Base-by-base conservation (phyloP, 64 coral and sea anemone genomes). In the Montipora efflorescens region DNA sequence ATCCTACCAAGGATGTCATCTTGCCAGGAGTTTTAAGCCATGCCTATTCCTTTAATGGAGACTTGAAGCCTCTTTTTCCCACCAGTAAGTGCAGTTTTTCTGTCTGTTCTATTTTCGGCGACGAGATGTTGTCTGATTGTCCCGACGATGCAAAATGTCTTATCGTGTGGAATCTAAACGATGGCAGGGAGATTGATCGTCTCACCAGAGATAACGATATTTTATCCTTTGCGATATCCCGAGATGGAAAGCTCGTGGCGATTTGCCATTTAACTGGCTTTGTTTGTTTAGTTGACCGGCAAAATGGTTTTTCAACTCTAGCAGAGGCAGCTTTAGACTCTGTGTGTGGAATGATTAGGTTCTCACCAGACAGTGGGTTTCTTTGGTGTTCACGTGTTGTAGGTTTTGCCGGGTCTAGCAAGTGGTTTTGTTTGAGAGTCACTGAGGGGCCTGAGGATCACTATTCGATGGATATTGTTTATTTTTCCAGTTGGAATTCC, bases 11-110 rank as follows among this genome's bases (percentile, higher is more conserved):
- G 61, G 81, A 67, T 3, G 15, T 84, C 4, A 45, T 84, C 13
- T 67, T 84, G 66, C 81, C 81, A 8, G 81, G 81, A 84, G 44
- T 84, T 19, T 59, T 84, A 2, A 68, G 81, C 15, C 1, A 48
- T 5, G 43, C 15, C 0, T 86, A 86, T 22, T 7, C 15, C 11
- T 13, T 86, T 46, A 12, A 49, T n/a, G 82, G 82, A 1, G 66
- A 86, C 0, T 7, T 21, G 0, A 70, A 86, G 5, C 8, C 14
- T 1, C 45, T 86, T 51, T 71, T 86, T 23, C 62, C 15, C 3
- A 4, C 47, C 18, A 86, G 82, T 46, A 21, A 51, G 2, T 86
- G 82, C 16, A 70, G 15, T 6, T 86, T 86, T 64, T 5, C 14
- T 1, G 82, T 71, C 9, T 86, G 82, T 46, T 70, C 62, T 48